Base-by-base conservation (phyloP, 92 coral and sea anemone genomes). In the Nematostella vectensis region DNA sequence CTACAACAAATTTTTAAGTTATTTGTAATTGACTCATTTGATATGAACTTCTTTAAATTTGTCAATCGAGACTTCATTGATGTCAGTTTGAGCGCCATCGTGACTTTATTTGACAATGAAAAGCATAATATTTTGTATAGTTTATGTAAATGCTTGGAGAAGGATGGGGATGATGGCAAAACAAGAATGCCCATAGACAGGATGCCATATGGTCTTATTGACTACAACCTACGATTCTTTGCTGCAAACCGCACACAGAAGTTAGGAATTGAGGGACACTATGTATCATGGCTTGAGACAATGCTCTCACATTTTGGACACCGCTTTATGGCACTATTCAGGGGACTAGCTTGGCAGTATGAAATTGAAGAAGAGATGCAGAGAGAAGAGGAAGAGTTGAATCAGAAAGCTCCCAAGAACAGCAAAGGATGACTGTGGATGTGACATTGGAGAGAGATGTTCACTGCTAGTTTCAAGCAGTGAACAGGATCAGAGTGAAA, bases 261-360 rank as follows among this genome's bases (percentile, higher is more conserved):
- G 20, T 30, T 81, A 18, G 60, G 69, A n/a, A 61, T 62, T 23
- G 80, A 76, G 31, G 66, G 63, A 21, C 80, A 83, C 29, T 67
- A 71, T 62, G 67, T 52, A 1, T 22, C 47, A 15, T 77, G 84
- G 84, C 28, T 61, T 4, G 68, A 52, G 27, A 77, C 81, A 20
- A 77, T 83, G 91, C 72, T 70, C 31, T 18, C 80, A 16, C 80
- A 67, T 27, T 82, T 76, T 76, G 83, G 89, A 0, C 83, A 71
- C 50, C 76, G 75, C 55, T 76, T 78, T 78, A 10, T 66, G 12
- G 58, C 64, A 48, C 69, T 76, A 12, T 56, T 48, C 27, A 57
- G 82, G 22, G 85, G 82, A 13, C 94, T 85, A 62, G 65, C 44
- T 0, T 83, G 81, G 85, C 71, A 78, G 31, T 83, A 78, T 54